Evolutionary conservation across 2,888 invertebrate species (phyloP), one percentile per base, ranked within the genome.

Genomic region (Axea sp.): DNA sequence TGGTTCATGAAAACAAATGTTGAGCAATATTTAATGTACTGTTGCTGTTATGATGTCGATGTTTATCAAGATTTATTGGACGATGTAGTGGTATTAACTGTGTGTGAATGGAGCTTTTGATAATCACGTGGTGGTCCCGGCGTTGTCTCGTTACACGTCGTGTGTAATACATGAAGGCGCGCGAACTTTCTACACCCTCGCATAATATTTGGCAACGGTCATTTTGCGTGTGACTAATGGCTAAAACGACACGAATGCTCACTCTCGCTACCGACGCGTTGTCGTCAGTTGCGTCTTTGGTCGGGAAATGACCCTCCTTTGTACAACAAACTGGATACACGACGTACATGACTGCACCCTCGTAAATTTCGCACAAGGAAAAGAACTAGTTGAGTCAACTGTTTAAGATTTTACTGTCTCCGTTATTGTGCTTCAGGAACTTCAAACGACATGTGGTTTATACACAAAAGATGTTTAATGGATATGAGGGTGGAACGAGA

Each of bases 141-240:
- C n/a, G 67, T 60, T 55, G 67, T 35, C 73, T 68, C 55, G 62
- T 64, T 57, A 64, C 55, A 64, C 62, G 43, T 73, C 65, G 39
- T 73, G 67, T 53, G 37, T 24, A 53, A 53, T 35, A 17, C 37
- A 37, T 11, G 15, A 59, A 53, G 49, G 47, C 67, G 28, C 53
- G 53, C 73, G 8, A 33, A 28, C 60, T 60, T 47, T 47, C 73
- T 62, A 57, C 81, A 79, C 80, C 80, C 80, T 79, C 80, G 78
- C 81, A 80, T 79, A 80, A 82, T 81, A 81, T 82, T 82, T 82
- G 80, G 82, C 80, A 81, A 80, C 81, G 81, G 77, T 80, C 74
- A 76, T 76, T 78, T 75, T 72, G 53, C 74, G 71, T 62, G 77
- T 81, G 80, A 81, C 74, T 79, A 81, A 81, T 81, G 79, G 75